phyloP scores from a whole-genome alignment of 2,888 invertebrate genomes.

The Dynastes hyllus region DNA sequence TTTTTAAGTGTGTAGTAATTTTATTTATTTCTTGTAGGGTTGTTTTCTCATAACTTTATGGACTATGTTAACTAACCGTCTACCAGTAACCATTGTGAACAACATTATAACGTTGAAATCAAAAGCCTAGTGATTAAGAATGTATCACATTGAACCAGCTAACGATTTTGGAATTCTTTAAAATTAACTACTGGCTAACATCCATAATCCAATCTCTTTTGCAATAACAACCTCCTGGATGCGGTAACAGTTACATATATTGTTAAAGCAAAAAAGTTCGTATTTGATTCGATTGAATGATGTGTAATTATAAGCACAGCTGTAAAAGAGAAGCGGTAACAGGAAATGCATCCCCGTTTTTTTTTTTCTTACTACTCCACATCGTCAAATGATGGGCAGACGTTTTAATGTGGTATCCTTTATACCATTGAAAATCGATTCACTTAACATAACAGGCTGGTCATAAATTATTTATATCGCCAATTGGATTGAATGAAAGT shows the following conservation, averaged over 20 bases:
- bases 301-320: background rate
- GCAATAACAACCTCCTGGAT: background rate
- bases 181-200: no score
- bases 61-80: no score
- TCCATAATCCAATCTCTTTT: no score
- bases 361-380: conserved; percentile 22
- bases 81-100: no score
- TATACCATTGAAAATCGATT: conserved; percentile 16
- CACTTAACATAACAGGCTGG: conserved; percentile 20
- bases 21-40: no score
- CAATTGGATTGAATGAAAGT: conserved; percentile 33
- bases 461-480: conserved; percentile 37
- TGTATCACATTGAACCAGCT: no score
- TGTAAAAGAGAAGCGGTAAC: conserved; percentile 12
- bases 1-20: no score
- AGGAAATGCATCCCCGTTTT: conserved; percentile 5
- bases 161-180: no score
- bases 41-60: no score
- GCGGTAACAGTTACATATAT: background rate
- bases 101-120: no score
- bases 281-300: background rate
- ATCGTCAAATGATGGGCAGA: conserved; percentile 23
- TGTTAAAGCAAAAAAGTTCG: background rate
- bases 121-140: no score
- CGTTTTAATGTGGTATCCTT: conserved; percentile 26